Percentiles rank a stretch among this genome's conserved stretches.
Conservation (phyloP, 2,888 invertebrate species). For the Drosophila meridionalis region DNA sequence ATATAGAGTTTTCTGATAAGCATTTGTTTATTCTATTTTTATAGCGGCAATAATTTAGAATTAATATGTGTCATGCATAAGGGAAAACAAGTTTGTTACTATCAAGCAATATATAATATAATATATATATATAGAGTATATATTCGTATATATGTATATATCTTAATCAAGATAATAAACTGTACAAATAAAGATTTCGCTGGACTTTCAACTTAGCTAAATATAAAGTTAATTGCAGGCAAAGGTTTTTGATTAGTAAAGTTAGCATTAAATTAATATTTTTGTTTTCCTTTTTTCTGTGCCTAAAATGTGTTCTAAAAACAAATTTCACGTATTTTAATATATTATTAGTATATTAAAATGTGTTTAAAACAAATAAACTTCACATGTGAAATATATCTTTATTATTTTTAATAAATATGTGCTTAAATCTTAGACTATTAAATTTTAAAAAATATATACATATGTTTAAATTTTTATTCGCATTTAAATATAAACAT, state of each 20-base stretch:
- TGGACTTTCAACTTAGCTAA: constrained; percentile 2
- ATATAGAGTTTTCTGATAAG: constrained; percentile 17
- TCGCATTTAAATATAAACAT: background rate
- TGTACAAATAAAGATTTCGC: background rate
- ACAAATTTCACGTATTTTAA: too few relatives aligned
- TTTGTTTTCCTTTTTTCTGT: too few relatives aligned
- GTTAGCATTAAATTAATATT: too few relatives aligned
- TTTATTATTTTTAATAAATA: too few relatives aligned
- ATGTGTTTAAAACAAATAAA: too few relatives aligned
- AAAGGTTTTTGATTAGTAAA: background rate
- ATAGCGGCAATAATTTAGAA: background rate
- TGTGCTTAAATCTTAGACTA: background rate
- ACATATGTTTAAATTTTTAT: background rate
- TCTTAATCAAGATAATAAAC: constrained; percentile 5
- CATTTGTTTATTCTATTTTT: constrained; percentile 6
- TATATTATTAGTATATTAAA: too few relatives aligned
- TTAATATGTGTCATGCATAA: background rate
- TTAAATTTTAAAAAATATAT: background rate
- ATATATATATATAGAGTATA: background rate
- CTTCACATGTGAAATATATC: too few relatives aligned
- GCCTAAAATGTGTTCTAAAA: too few relatives aligned
- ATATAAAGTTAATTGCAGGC: background rate
- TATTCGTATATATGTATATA: background rate
- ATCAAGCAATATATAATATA: background rate
- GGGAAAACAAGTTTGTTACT: background rate